Conservation (phyloP, 1,140 invertebrate genomes). For the Papilio xuthus region DNA sequence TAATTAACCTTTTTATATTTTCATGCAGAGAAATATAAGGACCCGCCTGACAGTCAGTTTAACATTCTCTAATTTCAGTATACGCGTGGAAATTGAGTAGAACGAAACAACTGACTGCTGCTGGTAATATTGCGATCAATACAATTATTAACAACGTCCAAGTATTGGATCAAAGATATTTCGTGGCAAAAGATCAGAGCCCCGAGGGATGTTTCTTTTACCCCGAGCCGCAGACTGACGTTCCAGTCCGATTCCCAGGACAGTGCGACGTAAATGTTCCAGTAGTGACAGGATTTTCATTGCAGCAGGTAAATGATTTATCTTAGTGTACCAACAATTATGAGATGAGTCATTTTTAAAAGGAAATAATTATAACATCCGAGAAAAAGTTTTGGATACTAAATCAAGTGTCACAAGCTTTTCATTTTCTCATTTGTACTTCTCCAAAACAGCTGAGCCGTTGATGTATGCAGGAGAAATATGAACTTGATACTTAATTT, state of each 20-base stretch:
- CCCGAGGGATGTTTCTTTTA: slow-evolving; percentile 57
- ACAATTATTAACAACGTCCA: slow-evolving; percentile 45
- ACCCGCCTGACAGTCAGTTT: not conserved
- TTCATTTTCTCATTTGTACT: too few relatives aligned
- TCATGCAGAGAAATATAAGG: not conserved
- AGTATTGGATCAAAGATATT: slow-evolving; percentile 59
- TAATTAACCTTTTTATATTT: slow-evolving; percentile 2
- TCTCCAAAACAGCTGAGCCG: too few relatives aligned
- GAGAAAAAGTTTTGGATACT: too few relatives aligned
- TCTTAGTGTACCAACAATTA: too few relatives aligned
- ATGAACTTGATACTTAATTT: too few relatives aligned
- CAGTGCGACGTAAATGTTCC: slow-evolving; percentile 58
- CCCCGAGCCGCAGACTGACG: slow-evolving; percentile 47
- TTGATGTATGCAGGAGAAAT: too few relatives aligned
- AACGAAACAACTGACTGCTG: slow-evolving; percentile 45
- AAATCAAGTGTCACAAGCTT: too few relatives aligned
- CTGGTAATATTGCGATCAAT: slow-evolving; percentile 49
- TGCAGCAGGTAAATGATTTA: slow-evolving; percentile 47
- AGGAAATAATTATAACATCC: too few relatives aligned
- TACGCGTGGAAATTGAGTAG: slow-evolving; percentile 68
- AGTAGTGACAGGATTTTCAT: slow-evolving; percentile 53
- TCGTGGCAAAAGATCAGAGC: slow-evolving; percentile 50
- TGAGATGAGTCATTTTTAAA: too few relatives aligned
- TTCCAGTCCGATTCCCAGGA: slow-evolving; percentile 55
- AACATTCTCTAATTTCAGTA: slow-evolving; percentile 48